Base-by-base conservation (phyloP, 2,113 vertebrate genomes). In the Pseudorhombus dupliciocellatus region DNA sequence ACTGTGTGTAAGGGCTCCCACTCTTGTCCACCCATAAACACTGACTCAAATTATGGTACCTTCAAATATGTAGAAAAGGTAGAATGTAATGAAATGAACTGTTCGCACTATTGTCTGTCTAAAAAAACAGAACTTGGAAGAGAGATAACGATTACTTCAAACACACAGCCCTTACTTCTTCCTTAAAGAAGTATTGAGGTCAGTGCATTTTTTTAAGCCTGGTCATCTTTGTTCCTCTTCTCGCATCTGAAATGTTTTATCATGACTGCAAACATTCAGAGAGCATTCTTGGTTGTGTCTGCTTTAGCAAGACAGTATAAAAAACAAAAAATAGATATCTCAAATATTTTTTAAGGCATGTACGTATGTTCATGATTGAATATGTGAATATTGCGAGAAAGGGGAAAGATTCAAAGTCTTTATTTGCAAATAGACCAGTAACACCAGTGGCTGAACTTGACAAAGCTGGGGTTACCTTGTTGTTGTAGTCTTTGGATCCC, bases 401-500 rank as follows among this genome's bases (percentile, higher is more conserved):
- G 34, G 3, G 4, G 3, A 46, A 5, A 46, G 4, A 46, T 5
- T 46, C 18, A 16, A 18, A 46, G 4, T 46, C 15, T 5, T 16
- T 18, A 1, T 46, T 50, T 20, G 21, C 12, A 21, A 62, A 20
- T 18, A 30, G 31, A 56, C 22, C 34, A n/a, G 25, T 11, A 56
- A 5, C 9, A 50, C 5, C 42, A 10, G n/a, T 48, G 16, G 12
- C 12, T 37, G 9, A 37, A 12, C 11, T 37, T 12, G 1, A 46
- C 42, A 37, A 12, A 37, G 34, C 11, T 11, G 34, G 10, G 34
- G 12, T 81, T 91, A 99, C 97, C 93, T 89, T 86, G 75, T 86
- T 94, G 82, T 88, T 92, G 70, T 93, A 95, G 86, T 96, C 94
- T 44, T 71, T 94, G 0, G 84, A 89, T 0, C 95, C 94, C 0